These are phyloP conservation scores for Pemphredon lugubris DNA, from an alignment of 2,888 invertebrate genomes.

Conservation along the genomic window DNA sequence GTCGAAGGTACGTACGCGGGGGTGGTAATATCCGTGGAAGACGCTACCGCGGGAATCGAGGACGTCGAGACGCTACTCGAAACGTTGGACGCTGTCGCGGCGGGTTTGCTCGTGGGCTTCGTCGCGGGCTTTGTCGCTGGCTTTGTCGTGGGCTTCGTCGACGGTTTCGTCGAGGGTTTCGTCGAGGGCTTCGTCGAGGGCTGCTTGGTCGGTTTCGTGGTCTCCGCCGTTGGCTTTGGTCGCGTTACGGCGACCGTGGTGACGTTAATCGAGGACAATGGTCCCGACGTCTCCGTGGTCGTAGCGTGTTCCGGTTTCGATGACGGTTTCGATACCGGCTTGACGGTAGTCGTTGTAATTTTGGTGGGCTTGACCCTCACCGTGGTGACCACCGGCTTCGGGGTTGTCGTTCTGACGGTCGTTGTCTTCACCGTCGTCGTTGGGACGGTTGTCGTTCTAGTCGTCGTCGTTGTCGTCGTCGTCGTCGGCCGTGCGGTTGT, in stretches of 20 bases:
- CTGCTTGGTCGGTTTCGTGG: slow-evolving; percentile 44
- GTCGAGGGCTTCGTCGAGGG: slow-evolving; percentile 60
- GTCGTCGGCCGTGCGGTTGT: slow-evolving; percentile 40
- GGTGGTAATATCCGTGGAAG: slow-evolving; percentile 53
- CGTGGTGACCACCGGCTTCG: slow-evolving; percentile 52
- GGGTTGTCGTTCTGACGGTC: slow-evolving; percentile 33
- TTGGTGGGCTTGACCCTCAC: slow-evolving; percentile 63
- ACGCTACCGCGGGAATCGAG: background rate
- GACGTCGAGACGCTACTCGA: background rate
- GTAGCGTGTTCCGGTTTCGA: slow-evolving; percentile 43
- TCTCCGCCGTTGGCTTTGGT: slow-evolving; percentile 52
- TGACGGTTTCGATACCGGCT: no score
- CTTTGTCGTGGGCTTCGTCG: slow-evolving; percentile 37
- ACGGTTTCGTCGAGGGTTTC: slow-evolving; percentile 24
- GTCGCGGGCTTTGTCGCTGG: slow-evolving; percentile 9
- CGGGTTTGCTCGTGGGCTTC: background rate
- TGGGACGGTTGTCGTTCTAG: slow-evolving; percentile 33
- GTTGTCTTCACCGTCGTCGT: no score
- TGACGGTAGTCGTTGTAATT: slow-evolving; percentile 31
- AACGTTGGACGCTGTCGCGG: background rate
- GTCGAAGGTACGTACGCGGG: slow-evolving; percentile 55
- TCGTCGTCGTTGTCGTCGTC: slow-evolving; percentile 39
- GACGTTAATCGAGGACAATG: slow-evolving; percentile 29
- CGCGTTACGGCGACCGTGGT: slow-evolving; percentile 45
- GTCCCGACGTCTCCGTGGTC: slow-evolving; percentile 47